Conservation (phyloP, 2,888 invertebrate genomes). For the Gymnoscelis rufifasciata region DNA sequence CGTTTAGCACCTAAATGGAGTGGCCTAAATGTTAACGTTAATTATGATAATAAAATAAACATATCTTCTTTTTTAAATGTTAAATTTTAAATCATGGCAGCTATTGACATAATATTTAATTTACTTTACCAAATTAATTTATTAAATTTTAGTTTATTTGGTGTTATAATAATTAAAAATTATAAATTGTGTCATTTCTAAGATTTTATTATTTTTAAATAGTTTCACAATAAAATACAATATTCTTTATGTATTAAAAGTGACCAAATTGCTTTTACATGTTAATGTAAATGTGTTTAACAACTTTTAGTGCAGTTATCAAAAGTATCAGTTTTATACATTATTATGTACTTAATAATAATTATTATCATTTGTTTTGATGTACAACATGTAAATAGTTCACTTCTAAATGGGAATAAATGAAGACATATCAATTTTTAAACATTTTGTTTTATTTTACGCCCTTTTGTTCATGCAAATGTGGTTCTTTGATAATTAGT, state of each 20-base stretch:
- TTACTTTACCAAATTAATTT: background rate
- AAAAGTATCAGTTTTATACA: too few species aligned
- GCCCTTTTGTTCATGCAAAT: too few species aligned
- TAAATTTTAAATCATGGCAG: background rate
- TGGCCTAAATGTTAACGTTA: background rate
- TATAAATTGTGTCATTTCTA: too few species aligned
- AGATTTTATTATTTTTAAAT: too few species aligned
- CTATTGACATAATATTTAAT: background rate
- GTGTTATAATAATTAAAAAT: too few species aligned
- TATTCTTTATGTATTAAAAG: too few species aligned
- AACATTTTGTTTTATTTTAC: slow-evolving; percentile 15
- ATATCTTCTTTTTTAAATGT: background rate
- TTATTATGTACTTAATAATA: slow-evolving; percentile 43
- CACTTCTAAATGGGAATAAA: slow-evolving; percentile 72
- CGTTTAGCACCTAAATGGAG: slow-evolving; percentile 14
- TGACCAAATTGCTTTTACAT: too few species aligned
- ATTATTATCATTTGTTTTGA: slow-evolving; percentile 23
- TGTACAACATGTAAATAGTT: slow-evolving; percentile 68
- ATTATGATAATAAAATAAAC: background rate
- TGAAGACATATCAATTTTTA: slow-evolving; percentile 78
- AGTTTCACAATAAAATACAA: too few species aligned
- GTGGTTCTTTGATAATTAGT: too few species aligned
- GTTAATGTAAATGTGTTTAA: too few species aligned
- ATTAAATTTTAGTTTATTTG: background rate
- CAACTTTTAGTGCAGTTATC: too few species aligned